These are phyloP conservation scores for Umimayanthus chanpuru DNA, from an alignment of 92 coral and sea anemone species.

Conservation along the genomic window DNA sequence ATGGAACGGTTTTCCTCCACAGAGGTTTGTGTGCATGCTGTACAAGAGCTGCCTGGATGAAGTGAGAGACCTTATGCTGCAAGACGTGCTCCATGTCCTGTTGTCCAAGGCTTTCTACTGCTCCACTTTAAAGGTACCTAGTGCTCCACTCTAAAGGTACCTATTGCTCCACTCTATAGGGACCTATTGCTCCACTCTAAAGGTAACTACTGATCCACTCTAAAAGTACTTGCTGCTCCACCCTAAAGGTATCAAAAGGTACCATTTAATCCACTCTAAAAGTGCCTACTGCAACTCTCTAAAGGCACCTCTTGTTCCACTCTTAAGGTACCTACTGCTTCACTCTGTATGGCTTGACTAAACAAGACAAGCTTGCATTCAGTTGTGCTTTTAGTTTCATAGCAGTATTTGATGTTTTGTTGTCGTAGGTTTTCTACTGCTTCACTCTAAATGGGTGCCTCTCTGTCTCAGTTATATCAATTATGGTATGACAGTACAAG, in stretches of 20 bases:
- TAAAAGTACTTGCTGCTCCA: not conserved
- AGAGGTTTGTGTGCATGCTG: slow-evolving; percentile 77
- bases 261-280: too few relatives aligned
- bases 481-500: not conserved
- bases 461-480: not conserved
- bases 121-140: slow-evolving; percentile 13
- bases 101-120: slow-evolving; percentile 86
- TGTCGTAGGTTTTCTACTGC: too few relatives aligned
- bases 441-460: not conserved
- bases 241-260: too few relatives aligned
- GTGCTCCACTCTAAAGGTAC: too few relatives aligned
- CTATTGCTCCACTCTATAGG: too few relatives aligned
- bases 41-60: slow-evolving; percentile 82
- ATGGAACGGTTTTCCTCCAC: not conserved
- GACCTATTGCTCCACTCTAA: slow-evolving; percentile 59
- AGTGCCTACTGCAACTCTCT: not conserved
- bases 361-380: too few relatives aligned
- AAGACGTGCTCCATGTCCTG: slow-evolving; percentile 80
- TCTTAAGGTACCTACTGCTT: too few relatives aligned
- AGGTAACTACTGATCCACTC: not conserved
- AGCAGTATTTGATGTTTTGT: too few relatives aligned
- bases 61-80: slow-evolving; percentile 71
- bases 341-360: too few relatives aligned
- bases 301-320: too few relatives aligned
- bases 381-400: too few relatives aligned